phyloP scores from a whole-genome alignment of 1,140 invertebrate species.

The Trichonephila inaurata region DNA sequence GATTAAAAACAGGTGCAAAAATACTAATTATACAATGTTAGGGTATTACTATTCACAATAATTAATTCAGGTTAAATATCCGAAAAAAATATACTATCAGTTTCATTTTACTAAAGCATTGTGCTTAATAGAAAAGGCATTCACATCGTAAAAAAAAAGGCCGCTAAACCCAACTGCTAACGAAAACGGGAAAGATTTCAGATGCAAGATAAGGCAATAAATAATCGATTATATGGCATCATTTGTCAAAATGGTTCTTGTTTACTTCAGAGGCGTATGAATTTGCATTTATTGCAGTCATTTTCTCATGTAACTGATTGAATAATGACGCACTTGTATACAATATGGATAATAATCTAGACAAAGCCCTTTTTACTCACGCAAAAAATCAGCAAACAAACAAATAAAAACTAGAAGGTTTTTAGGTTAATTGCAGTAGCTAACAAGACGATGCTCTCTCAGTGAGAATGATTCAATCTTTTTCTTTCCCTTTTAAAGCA shows the following conservation, averaged over 20 bases:
- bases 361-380: neutral
- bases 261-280: neutral
- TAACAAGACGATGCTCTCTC: neutral
- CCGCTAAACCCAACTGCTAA: neutral
- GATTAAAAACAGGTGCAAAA: no score
- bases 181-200: neutral
- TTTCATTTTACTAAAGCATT: neutral
- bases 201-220: neutral
- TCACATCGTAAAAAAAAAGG: neutral
- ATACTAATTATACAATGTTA: no score
- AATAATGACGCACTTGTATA: neutral
- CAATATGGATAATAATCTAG: neutral
- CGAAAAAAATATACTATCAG: no score
- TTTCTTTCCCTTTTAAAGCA: neutral
- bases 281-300: neutral
- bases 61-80: no score
- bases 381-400: neutral
- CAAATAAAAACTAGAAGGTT: neutral
- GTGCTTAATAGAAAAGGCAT: neutral
- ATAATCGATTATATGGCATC: neutral
- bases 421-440: neutral
- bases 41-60: no score
- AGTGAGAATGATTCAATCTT: neutral
- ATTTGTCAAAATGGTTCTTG: constrained; percentile 2
- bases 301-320: neutral